phyloP scores from a whole-genome alignment of 2,113 vertebrate genomes.

The Xenopus tropicalis region DNA sequence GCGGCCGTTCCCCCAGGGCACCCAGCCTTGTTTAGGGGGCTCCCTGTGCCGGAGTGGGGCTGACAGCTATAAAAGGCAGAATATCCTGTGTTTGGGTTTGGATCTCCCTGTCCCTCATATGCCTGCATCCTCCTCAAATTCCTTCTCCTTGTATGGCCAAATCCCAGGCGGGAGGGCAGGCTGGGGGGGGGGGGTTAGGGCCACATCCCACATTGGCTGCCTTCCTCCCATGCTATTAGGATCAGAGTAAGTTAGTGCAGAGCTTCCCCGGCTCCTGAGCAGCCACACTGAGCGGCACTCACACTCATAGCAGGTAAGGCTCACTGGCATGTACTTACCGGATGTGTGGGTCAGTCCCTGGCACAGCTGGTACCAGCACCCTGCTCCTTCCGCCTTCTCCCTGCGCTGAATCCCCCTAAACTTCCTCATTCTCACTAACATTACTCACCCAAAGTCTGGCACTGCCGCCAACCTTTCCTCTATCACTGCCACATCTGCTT shows the following conservation, averaged over 20 bases:
- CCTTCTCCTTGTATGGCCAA: slow-evolving; percentile 81
- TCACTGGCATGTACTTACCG: background rate
- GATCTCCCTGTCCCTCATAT: slow-evolving; percentile 60
- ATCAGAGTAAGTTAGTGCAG: slow-evolving; percentile 20
- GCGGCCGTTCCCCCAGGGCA: background rate
- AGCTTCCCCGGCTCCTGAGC: slow-evolving; percentile 23
- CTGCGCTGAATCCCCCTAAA: background rate
- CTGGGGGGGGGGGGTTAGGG: slow-evolving; percentile 42
- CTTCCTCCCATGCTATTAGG: slow-evolving; percentile 26
- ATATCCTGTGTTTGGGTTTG: slow-evolving; percentile 45
- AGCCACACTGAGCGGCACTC: background rate
- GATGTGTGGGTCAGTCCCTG: background rate
- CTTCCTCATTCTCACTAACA: background rate
- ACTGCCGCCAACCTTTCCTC: no score
- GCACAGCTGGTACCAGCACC: background rate
- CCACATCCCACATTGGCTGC: slow-evolving; percentile 21
- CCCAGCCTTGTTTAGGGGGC: slow-evolving; percentile 21
- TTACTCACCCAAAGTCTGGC: no score
- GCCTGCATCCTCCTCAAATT: slow-evolving; percentile 60
- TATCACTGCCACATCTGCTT: no score
- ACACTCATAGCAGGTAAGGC: slow-evolving; percentile 27
- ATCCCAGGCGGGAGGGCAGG: slow-evolving; percentile 62
- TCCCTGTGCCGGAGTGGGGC: slow-evolving; percentile 8
- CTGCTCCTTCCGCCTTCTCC: background rate
- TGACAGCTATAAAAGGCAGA: slow-evolving; percentile 38